Conservation (phyloP, 2,888 invertebrate genomes). For the Microchrysa polita region DNA sequence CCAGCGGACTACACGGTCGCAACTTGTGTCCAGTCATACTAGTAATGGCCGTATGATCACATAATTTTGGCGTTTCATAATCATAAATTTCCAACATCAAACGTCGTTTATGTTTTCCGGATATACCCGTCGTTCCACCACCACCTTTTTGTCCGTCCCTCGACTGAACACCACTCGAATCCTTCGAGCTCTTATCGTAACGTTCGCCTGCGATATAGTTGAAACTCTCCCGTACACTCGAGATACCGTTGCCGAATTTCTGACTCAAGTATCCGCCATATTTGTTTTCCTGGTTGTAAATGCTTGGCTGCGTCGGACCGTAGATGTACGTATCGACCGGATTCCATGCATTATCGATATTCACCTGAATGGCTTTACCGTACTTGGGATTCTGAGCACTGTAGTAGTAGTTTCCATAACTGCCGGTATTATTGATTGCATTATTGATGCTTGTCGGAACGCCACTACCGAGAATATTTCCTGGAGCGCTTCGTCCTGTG, state of each 20-base stretch:
- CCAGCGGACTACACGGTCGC: constrained; percentile 80
- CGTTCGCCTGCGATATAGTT: constrained; percentile 59
- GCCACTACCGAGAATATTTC: background rate
- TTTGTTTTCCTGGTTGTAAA: constrained; percentile 64
- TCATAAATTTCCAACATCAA: constrained; percentile 79
- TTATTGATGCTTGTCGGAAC: constrained; percentile 27
- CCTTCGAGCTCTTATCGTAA: constrained; percentile 52
- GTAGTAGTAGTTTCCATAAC: constrained; percentile 62
- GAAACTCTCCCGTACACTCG: constrained; percentile 61
- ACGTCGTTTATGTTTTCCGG: constrained; percentile 61
- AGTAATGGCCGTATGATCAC: constrained; percentile 78
- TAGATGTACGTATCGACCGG: constrained; percentile 65
- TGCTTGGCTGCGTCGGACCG: constrained; percentile 64
- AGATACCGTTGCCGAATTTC: constrained; percentile 55
- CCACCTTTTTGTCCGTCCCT: constrained; percentile 47
- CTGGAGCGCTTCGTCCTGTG: constrained; percentile 41
- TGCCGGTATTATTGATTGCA: constrained; percentile 50
- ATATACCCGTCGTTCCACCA: constrained; percentile 33
- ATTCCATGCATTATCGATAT: constrained; percentile 65
- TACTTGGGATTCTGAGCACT: constrained; percentile 63
- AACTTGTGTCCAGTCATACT: constrained; percentile 64
- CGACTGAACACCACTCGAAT: constrained; percentile 41
- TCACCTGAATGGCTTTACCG: constrained; percentile 62
- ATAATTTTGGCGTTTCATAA: constrained; percentile 78
- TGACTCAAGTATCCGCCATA: constrained; percentile 62